These are phyloP conservation scores for Melanotaenia parkinsoni DNA, from an alignment of 2,797 vertebrate species.

Conservation along the genomic window DNA sequence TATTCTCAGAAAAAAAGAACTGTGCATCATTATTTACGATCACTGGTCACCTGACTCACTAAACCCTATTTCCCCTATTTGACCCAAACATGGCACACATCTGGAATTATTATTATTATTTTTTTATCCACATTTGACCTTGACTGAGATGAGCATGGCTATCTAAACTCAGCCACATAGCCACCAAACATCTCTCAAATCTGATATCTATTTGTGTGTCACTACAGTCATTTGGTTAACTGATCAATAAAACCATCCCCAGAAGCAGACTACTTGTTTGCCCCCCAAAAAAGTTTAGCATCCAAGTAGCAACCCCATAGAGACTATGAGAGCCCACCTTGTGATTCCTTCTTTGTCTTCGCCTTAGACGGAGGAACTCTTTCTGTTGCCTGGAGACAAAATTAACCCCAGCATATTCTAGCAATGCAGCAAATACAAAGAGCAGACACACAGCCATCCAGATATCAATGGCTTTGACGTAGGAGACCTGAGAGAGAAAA, in stretches of 20 bases:
- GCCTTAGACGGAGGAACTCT: slow-evolving; percentile 95
- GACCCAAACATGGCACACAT: too few species aligned
- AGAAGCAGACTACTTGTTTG: background rate
- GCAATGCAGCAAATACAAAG: slow-evolving; percentile 96
- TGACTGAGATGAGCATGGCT: too few species aligned
- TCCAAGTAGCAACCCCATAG: slow-evolving; percentile 22
- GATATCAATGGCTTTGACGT: slow-evolving; percentile 99
- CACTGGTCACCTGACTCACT: too few species aligned
- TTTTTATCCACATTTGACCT: too few species aligned
- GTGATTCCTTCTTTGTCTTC: slow-evolving; percentile 90
- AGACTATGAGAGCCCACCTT: slow-evolving; percentile 84
- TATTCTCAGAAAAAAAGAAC: background rate
- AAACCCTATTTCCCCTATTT: too few species aligned
- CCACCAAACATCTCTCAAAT: too few species aligned
- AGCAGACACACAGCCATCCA: slow-evolving; percentile 99
- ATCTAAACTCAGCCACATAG: too few species aligned
- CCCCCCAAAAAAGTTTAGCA: slow-evolving; percentile 22
- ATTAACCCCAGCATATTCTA: slow-evolving; percentile 98
- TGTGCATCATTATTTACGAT: too few species aligned
- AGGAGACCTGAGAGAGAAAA: slow-evolving; percentile 89
- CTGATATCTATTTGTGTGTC: background rate
- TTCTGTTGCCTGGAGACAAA: slow-evolving; percentile 99
- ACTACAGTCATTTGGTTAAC: background rate
- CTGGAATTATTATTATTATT: too few species aligned
- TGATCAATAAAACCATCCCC: background rate